Percentiles rank a stretch among this genome's conserved stretches.
phyloP scores from a whole-genome alignment of 2,888 invertebrate genomes.

The Leucophenga montana region DNA sequence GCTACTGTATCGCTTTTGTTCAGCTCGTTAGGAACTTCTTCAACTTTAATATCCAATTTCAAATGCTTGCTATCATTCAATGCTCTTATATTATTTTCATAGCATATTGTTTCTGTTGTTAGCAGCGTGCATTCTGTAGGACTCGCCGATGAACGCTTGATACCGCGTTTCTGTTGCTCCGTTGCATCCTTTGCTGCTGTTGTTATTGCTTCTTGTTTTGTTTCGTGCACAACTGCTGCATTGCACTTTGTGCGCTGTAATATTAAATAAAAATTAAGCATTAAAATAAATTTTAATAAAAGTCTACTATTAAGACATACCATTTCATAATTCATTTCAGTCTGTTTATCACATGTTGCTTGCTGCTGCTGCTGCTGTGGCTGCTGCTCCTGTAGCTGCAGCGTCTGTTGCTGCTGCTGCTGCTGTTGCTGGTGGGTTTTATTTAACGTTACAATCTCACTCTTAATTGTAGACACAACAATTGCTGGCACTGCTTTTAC shows the following conservation, averaged over 20 bases:
- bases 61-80: constrained; percentile 56
- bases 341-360: constrained; percentile 66
- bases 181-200: constrained; percentile 39
- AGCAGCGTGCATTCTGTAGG: constrained; percentile 45
- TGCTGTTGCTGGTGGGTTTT: constrained; percentile 30
- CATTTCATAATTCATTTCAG: constrained; percentile 59
- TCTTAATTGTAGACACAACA: constrained; percentile 27
- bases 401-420: constrained; percentile 25
- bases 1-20: constrained; percentile 17
- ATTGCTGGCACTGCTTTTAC: constrained; percentile 34
- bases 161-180: constrained; percentile 57
- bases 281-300: background rate
- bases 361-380: constrained; percentile 45
- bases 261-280: background rate
- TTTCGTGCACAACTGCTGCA: constrained; percentile 35
- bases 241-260: constrained; percentile 59
- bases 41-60: constrained; percentile 52
- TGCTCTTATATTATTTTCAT: constrained; percentile 45
- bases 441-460: background rate
- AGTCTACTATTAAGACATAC: constrained; percentile 41
- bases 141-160: constrained; percentile 61
- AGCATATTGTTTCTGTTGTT: constrained; percentile 37
- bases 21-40: constrained; percentile 50
- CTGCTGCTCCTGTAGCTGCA: constrained; percentile 32
- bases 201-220: constrained; percentile 40